Conservation (phyloP, 2,888 invertebrate genomes). For the Desoria tigrina region DNA sequence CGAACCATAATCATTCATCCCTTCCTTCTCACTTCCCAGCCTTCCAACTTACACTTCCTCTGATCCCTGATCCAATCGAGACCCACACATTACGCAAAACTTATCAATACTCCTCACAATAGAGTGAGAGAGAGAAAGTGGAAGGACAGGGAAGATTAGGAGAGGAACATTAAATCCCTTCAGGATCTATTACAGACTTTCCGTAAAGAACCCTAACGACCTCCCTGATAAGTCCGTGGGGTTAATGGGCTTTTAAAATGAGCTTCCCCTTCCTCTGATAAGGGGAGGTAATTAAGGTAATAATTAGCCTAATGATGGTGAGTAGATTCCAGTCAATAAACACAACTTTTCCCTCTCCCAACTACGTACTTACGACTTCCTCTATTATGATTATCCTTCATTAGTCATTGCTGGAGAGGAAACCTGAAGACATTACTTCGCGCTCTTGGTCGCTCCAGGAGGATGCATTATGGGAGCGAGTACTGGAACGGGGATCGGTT, state of each 20-base stretch:
- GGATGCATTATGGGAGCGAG: background rate
- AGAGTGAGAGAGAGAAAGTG: too few relatives aligned
- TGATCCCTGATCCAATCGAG: too few relatives aligned
- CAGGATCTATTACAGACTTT: background rate
- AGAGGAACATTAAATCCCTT: too few relatives aligned
- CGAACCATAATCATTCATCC: too few relatives aligned
- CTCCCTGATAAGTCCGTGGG: slow-evolving; percentile 49
- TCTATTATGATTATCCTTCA: background rate
- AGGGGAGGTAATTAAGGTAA: slow-evolving; percentile 52
- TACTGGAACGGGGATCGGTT: background rate
- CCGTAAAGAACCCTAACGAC: slow-evolving; percentile 43
- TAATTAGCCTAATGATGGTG: slow-evolving; percentile 49
- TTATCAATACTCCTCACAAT: too few relatives aligned
- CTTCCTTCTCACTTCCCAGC: too few relatives aligned
- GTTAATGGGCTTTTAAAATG: slow-evolving; percentile 53
- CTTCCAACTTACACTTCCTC: too few relatives aligned
- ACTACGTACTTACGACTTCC: background rate
- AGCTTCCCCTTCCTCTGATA: slow-evolving; percentile 45
- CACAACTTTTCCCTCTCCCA: slow-evolving; percentile 7
- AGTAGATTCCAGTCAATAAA: slow-evolving; percentile 21
- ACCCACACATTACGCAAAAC: too few relatives aligned
- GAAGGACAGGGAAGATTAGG: too few relatives aligned
- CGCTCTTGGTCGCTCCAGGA: background rate
- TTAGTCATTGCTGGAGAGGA: background rate
- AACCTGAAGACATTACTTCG: slow-evolving; percentile 2